A percentile compares a stretch with the other conserved stretches of the same genome.
Evolutionary conservation across 2,888 invertebrate genomes (phyloP).

Genomic region (Podotricha telesiphe): DNA sequence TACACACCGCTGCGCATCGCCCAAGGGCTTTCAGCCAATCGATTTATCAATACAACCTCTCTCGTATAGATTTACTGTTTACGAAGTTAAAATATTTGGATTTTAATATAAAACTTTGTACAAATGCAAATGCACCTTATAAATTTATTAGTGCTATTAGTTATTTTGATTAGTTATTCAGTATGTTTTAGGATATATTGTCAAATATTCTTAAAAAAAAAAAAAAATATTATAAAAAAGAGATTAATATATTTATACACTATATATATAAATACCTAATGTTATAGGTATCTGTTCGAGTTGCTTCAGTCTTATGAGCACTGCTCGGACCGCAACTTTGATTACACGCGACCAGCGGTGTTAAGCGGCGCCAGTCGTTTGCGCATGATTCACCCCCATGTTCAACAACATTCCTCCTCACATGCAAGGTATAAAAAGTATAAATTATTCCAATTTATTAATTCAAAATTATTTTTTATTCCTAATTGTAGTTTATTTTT

Average conservation of each 20-base stretch:
- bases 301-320: constrained; percentile 88
- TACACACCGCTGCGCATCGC: background rate
- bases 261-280: too few relatives aligned
- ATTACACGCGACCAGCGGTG: constrained; percentile 63
- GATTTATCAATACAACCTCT: background rate
- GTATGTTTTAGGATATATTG: too few relatives aligned
- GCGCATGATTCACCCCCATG: constrained; percentile 47
- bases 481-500: background rate
- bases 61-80: background rate
- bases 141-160: background rate
- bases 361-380: constrained; percentile 53
- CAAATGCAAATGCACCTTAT: background rate
- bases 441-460: background rate
- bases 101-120: background rate
- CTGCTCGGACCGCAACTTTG: constrained; percentile 62
- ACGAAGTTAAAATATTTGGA: background rate
- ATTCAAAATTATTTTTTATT: background rate
- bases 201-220: too few relatives aligned
- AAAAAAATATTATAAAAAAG: too few relatives aligned
- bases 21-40: background rate
- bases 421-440: background rate
- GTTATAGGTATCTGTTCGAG: constrained; percentile 84
- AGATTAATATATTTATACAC: too few relatives aligned
- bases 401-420: constrained; percentile 16
- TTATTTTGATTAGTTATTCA: too few relatives aligned